Evolutionary conservation across 2,888 invertebrate species (phyloP), one percentile per base, ranked within the genome.

Genomic region (Amphiduros pacificus): DNA sequence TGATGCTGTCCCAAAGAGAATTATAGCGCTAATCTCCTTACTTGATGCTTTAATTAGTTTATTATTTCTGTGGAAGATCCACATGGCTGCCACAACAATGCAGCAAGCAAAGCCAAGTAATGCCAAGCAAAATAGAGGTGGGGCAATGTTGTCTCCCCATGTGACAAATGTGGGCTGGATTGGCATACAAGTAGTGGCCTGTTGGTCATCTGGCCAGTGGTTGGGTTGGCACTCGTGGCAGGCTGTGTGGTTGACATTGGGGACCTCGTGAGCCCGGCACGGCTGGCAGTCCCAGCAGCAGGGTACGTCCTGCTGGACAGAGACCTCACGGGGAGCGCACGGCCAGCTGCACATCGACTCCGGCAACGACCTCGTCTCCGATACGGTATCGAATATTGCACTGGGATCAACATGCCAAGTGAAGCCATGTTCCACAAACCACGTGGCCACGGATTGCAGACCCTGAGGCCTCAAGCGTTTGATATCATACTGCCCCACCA

Each of bases 401-500:
- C 31, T 20, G 14, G 9, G 9, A 27, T 36, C 26, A 29, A 50
- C 22, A 3, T 28, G 28, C 56, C 56, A 56, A 20, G 24, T 56
- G 20, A 56, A 4, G 2, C 24, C 28, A n/a, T n/a, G n/a, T n/a
- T n/a, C n/a, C n/a, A n/a, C n/a, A n/a, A n/a, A n/a, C n/a, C n/a
- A n/a, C n/a, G n/a, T n/a, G n/a, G n/a, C n/a, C n/a, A n/a, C n/a
- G n/a, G n/a, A n/a, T n/a, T n/a, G n/a, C n/a, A n/a, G n/a, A n/a
- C n/a, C n/a, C n/a, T n/a, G n/a, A n/a, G n/a, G 11, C 27, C 24
- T n/a, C 20, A 48, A 56, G 20, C 48, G 56, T 28, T 31, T 22
- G 49, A 48, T 48, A 3, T 44, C 29, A 22, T 71, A 72, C 31
- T 65, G 65, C 3, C 73, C 71, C 32, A 71, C 60, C 3, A 72